Base-by-base conservation (phyloP, 2,113 vertebrate species). In the Corythornis madagascariensis region DNA sequence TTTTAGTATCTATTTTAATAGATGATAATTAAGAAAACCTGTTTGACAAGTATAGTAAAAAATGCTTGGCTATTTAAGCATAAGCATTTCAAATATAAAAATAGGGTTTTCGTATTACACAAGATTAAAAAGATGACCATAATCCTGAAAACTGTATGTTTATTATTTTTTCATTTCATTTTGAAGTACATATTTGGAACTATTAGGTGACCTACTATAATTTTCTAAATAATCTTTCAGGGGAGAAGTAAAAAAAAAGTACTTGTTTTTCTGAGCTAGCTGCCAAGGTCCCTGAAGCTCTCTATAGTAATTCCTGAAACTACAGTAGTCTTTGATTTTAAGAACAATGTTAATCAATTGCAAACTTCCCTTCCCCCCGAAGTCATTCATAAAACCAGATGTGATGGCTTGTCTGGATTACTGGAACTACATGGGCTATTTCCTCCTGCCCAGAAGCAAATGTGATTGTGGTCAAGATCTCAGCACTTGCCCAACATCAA, bases 341-440 rank as follows among this genome's bases (percentile, higher is more conserved):
- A 24, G 47, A 94, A 94, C 84, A 93, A 96, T 48, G 71, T 85
- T 95, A 87, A 95, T 87, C 75, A 92, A 91, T 42, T 89, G 92
- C 78, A 91, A 95, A 83, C 81, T 89, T 93, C 87, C 77, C 86
- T 74, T 76, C 80, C 48, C 53, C 59, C 88, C 25, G 0, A 89
- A 96, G 63, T 85, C 50, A 95, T 94, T 94, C 91, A 93, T 63
- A 94, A 95, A 94, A 92, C 89, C 93, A 95, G 89, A 93, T 95
- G 89, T 83, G 84, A 89, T 0, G 0, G 60, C 78, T 92, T 95
- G 86, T 94, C 91, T 87, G 67, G 74, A 92, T 93, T 92, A 94
- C 75, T 92, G 78, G 91, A 94, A 92, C 89, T 93, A 91, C 87
- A 93, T 48, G 81, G 92, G 88, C 92, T 88, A 83, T 86, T 94